phyloP scores from a whole-genome alignment of 2,113 vertebrate species.

The Motacilla alba region DNA sequence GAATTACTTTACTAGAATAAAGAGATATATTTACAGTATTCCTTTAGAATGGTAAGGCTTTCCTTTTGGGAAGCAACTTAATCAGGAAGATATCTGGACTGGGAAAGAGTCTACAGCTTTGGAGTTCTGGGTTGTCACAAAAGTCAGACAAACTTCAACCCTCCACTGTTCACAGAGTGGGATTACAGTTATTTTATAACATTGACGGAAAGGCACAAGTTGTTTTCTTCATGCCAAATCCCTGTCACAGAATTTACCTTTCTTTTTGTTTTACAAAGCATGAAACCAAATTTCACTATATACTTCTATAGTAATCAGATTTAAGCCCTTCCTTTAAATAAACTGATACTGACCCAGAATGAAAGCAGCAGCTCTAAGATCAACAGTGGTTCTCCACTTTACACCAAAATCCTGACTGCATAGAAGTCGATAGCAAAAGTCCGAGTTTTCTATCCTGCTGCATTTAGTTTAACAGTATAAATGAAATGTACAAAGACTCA shows the following conservation, averaged over 20 bases:
- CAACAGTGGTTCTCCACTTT: neutral
- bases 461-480: neutral
- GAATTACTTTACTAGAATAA: neutral
- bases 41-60: neutral
- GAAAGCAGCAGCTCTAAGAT: neutral
- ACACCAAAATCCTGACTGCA: neutral
- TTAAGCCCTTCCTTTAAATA: neutral
- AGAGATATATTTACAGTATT: neutral
- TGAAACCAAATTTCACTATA: neutral
- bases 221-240: neutral
- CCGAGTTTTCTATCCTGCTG: neutral
- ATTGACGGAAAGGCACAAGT: neutral
- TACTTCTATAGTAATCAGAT: neutral
- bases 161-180: neutral
- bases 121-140: neutral
- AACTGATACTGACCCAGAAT: neutral
- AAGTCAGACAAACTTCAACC: neutral
- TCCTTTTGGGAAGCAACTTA: neutral
- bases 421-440: neutral
- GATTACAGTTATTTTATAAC: neutral
- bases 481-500: neutral
- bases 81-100: neutral
- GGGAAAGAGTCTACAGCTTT: neutral
- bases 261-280: neutral
- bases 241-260: neutral